phyloP scores from a whole-genome alignment of 2,797 vertebrate species.

The Urocyon cinereoargenteus region DNA sequence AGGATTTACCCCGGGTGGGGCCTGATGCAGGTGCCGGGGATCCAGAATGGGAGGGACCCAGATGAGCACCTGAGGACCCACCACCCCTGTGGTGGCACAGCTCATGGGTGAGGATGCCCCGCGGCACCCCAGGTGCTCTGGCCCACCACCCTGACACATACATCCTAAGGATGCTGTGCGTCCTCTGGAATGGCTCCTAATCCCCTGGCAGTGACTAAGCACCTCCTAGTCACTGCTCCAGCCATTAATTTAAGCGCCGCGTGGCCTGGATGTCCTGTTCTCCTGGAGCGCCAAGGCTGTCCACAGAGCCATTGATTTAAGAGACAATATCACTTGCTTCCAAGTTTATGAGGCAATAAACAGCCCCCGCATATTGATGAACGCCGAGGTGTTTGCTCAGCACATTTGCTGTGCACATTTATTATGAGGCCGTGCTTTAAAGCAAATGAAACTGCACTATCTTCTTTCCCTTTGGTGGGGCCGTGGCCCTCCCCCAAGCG shows the following conservation, averaged over 20 bases:
- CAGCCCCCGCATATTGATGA: slow-evolving; percentile 89
- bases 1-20: not conserved
- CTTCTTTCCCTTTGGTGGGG: slow-evolving; percentile 79
- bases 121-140: fast-evolving
- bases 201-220: slow-evolving; percentile 82
- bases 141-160: not conserved
- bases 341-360: slow-evolving; percentile 91
- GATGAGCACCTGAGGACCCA: fast-evolving
- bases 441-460: slow-evolving; percentile 86
- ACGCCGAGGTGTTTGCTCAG: slow-evolving; percentile 89
- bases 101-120: not conserved
- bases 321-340: slow-evolving; percentile 90
- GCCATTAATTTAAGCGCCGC: slow-evolving; percentile 82
- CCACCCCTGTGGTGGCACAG: no score
- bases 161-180: not conserved
- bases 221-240: slow-evolving; percentile 80
- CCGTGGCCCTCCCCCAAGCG: not conserved
- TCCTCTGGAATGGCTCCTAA: slow-evolving; percentile 64
- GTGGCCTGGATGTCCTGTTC: slow-evolving; percentile 83
- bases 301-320: slow-evolving; percentile 87
- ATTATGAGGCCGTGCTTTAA: slow-evolving; percentile 87
- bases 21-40: not conserved
- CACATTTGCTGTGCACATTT: slow-evolving; percentile 87
- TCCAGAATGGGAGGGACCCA: not conserved
- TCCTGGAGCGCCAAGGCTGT: slow-evolving; percentile 84